These are phyloP conservation scores for Drosophila acutilabella DNA, from an alignment of 2,888 invertebrate species.

Conservation along the genomic window DNA sequence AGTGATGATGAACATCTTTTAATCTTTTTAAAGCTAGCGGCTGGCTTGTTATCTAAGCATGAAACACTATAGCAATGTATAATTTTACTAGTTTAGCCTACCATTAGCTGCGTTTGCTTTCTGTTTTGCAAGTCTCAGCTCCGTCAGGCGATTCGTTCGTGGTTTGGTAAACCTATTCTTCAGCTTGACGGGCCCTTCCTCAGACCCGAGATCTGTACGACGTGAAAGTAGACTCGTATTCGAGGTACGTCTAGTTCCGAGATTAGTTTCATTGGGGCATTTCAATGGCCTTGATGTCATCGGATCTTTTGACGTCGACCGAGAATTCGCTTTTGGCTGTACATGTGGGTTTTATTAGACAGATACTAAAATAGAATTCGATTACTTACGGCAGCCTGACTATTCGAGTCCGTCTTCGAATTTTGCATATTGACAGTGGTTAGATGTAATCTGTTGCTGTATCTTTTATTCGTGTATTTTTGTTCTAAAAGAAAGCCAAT, in stretches of 20 bases:
- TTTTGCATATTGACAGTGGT: conserved; percentile 39
- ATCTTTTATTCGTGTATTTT: conserved; percentile 1
- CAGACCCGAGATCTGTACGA: conserved; percentile 1
- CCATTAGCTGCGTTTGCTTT: not conserved
- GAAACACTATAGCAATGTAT: not conserved
- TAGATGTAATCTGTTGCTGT: not conserved
- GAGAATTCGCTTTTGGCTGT: conserved; percentile 1
- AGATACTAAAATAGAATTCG: too few relatives aligned
- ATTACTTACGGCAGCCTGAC: conserved; percentile 2
- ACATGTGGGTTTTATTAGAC: not conserved
- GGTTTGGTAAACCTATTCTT: conserved; percentile 24
- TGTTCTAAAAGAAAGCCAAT: conserved; percentile 18
- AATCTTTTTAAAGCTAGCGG: not conserved
- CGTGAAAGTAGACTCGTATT: not conserved
- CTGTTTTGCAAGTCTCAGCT: conserved; percentile 25
- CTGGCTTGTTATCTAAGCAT: not conserved
- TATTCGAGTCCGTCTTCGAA: conserved; percentile 16
- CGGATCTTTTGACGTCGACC: not conserved
- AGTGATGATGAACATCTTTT: too few relatives aligned
- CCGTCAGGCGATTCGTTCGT: conserved; percentile 33
- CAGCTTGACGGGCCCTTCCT: conserved; percentile 4
- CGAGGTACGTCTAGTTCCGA: conserved; percentile 8
- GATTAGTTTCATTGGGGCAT: not conserved
- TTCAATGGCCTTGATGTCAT: not conserved
- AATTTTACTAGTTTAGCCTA: not conserved